Percentiles rank a stretch among this genome's conserved stretches.
Evolutionary conservation across 2,113 vertebrate genomes (phyloP).

Genomic region (Chloroceryle aenea): DNA sequence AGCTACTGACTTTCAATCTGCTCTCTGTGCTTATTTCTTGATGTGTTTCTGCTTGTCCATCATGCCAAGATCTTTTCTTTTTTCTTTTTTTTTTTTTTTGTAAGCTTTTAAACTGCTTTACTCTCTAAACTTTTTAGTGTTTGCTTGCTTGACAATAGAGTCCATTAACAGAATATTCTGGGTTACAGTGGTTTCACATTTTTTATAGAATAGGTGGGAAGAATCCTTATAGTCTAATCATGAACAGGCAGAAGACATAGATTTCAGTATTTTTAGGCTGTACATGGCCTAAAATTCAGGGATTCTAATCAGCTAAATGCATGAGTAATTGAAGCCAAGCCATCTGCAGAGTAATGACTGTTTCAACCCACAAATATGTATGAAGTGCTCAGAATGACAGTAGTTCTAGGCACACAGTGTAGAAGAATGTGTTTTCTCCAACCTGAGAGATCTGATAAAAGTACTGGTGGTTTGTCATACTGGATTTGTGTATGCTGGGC

Average conservation of each 20-base stretch:
- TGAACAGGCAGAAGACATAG: not conserved
- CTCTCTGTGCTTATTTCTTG: not conserved
- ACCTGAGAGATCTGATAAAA: not conserved
- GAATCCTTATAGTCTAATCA: not conserved
- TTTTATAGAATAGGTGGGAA: not conserved
- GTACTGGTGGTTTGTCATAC: not conserved
- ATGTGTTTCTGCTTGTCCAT: not conserved
- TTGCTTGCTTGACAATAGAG: not conserved
- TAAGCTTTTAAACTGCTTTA: not conserved
- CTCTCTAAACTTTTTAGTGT: not conserved
- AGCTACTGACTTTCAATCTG: not conserved
- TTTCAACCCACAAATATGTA: not conserved
- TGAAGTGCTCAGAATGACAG: not conserved
- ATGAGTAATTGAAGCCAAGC: not conserved
- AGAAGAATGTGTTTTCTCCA: not conserved
- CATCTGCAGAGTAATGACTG: not conserved
- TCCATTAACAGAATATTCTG: not conserved
- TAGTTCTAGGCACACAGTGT: not conserved
- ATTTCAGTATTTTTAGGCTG: not conserved
- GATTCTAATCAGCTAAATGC: not conserved
- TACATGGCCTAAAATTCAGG: not conserved
- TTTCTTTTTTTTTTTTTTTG: not conserved
- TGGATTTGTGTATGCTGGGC: not conserved
- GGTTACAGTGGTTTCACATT: not conserved
- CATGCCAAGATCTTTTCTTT: not conserved